These are phyloP conservation scores for Phaonia tiefii DNA, from an alignment of 2,888 invertebrate genomes.

Conservation along the genomic window DNA sequence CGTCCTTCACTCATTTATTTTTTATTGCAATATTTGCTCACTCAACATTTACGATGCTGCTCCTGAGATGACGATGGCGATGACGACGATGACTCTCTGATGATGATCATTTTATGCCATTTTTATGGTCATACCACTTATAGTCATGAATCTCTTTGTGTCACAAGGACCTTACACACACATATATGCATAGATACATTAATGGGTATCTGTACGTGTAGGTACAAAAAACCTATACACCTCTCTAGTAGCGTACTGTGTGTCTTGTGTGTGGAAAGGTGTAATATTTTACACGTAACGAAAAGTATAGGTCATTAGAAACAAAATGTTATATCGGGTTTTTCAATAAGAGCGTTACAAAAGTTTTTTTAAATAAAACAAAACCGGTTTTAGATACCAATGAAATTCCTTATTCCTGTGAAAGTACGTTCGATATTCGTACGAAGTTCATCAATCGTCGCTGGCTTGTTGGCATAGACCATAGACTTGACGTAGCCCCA, in stretches of 20 bases:
- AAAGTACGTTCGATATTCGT: no score
- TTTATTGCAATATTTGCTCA: conserved; percentile 81
- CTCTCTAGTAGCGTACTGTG: no score
- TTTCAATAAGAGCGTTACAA: no score
- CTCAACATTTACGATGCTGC: conserved; percentile 80
- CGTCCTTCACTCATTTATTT: conserved; percentile 79
- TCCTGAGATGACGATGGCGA: neutral
- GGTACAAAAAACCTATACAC: neutral
- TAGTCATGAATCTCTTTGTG: conserved; percentile 75
- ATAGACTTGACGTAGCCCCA: no score
- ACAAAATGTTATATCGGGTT: no score
- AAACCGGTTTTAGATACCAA: no score
- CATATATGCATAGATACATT: neutral
- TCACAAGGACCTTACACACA: neutral
- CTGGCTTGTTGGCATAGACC: no score
- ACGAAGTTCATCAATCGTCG: no score
- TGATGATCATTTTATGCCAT: conserved; percentile 78
- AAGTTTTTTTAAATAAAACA: no score
- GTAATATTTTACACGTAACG: conserved; percentile 12
- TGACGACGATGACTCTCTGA: neutral
- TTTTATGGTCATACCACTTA: conserved; percentile 78
- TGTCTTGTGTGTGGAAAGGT: neutral
- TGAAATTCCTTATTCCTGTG: no score
- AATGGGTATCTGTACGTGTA: neutral
- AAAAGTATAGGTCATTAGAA: no score